Evolutionary conservation across 2,113 vertebrate genomes (phyloP), one percentile per base, ranked within the genome.

Genomic region (Xiphophorus maculatus): DNA sequence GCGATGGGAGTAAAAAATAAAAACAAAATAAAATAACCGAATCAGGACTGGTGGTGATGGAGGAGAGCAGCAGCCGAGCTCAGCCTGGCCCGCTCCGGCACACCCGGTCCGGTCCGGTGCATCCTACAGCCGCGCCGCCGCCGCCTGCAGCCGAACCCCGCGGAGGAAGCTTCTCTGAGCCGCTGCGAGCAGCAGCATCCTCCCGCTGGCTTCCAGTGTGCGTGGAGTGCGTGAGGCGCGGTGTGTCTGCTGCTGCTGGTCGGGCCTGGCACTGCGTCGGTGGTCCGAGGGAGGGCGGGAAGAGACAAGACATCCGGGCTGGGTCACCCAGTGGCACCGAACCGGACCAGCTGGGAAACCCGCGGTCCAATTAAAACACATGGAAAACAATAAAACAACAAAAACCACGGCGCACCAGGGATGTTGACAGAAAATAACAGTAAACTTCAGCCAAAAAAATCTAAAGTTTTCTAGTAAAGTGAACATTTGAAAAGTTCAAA

Each of bases 11-110:
- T 11, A 42, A 42, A 63, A 71, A 83, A 33, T n/a, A 33, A 69
- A 69, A 80, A 69, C 40, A 33, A 73, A 68, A 82, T 42, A 79
- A 60, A 30, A 73, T 72, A 84, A 84, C 32, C 71, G 44, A 79
- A 42, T 82, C 42, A 74, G 76, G 77, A 84, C 84, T 73, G 64
- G 65, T 42, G 82, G 71, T 1, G 69, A 51, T 25, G 77, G 69
- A 51, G 19, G 77, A 72, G 81, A 67, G 78, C 75, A 75, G 79
- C 82, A 81, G 84, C 87, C 82, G 88, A 72, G 86, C 84, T 87
- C 84, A 80, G 87, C 87, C 54, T 73, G 86, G 84, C 87, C 79
- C 84, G 88, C 51, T 58, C 74, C 82, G 68, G 73, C 77, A 79
- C 84, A 25, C 27, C 81, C 76, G 32, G 69, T 72, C 73, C 60